Percentiles rank a stretch among this genome's conserved stretches.
These are phyloP conservation scores for Mellilla xanthometata DNA, from an alignment of 2,888 invertebrate species.

Conservation along the genomic window DNA sequence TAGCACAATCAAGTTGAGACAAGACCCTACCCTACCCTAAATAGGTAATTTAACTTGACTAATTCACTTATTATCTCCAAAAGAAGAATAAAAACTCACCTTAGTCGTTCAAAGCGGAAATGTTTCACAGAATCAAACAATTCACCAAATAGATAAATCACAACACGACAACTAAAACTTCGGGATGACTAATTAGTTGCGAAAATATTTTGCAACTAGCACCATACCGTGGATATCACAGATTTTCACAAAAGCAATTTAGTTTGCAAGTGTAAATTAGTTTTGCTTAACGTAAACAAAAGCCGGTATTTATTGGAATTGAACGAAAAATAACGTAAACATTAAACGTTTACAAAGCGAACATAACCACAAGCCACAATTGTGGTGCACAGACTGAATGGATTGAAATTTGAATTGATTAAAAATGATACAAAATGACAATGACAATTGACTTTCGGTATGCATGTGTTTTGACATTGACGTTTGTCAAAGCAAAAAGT, in stretches of 20 bases:
- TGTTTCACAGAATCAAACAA: constrained; percentile 17
- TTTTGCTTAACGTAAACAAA: constrained; percentile 36
- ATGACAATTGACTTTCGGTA: too few relatives aligned
- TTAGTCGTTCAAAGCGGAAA: not conserved
- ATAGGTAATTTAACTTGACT: too few relatives aligned
- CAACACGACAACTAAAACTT: constrained; percentile 38
- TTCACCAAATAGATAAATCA: constrained; percentile 25
- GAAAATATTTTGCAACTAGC: constrained; percentile 20
- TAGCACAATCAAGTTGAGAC: too few relatives aligned
- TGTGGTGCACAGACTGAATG: constrained; percentile 26
- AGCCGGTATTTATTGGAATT: constrained; percentile 34
- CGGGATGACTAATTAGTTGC: constrained; percentile 41
- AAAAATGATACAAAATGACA: too few relatives aligned
- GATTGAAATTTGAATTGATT: not conserved
- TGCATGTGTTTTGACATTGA: not conserved
- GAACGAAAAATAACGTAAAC: constrained; percentile 45
- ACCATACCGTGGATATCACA: constrained; percentile 46
- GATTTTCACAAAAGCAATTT: constrained; percentile 43
- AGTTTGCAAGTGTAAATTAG: constrained; percentile 17
- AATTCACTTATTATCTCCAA: constrained; percentile 25
- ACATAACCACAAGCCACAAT: constrained; percentile 34
- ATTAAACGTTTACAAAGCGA: constrained; percentile 44
- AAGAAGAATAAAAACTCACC: too few relatives aligned
- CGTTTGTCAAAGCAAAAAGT: not conserved
- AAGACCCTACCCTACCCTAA: too few relatives aligned